Percentiles rank a stretch among this genome's conserved stretches.
Conservation (phyloP, 2,888 invertebrate genomes). For the Drosophila sordidapex region DNA sequence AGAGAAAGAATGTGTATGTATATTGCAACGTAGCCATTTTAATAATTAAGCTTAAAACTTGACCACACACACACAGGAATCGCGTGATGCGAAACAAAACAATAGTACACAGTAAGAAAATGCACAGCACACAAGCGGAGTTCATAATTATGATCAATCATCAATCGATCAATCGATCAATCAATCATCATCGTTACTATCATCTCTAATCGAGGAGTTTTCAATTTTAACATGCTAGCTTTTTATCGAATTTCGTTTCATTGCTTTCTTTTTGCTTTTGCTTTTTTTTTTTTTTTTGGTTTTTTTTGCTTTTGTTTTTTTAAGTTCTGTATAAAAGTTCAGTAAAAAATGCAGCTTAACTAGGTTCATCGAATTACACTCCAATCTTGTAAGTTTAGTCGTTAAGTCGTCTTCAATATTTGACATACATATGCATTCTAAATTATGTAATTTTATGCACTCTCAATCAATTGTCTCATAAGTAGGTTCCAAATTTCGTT, state of each 20-base stretch:
- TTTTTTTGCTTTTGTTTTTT: slow-evolving; percentile 35
- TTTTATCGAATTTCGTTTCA: slow-evolving; percentile 47
- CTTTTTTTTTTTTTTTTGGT: background rate
- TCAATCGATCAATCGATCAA: slow-evolving; percentile 11
- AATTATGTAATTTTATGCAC: slow-evolving; percentile 36
- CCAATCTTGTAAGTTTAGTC: slow-evolving; percentile 57
- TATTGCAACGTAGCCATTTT: slow-evolving; percentile 72
- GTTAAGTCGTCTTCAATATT: slow-evolving; percentile 36
- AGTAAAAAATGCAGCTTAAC: slow-evolving; percentile 83
- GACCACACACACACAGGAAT: slow-evolving; percentile 22
- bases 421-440: slow-evolving; percentile 43
- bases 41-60: slow-evolving; percentile 51
- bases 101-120: slow-evolving; percentile 37
- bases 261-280: slow-evolving; percentile 6
- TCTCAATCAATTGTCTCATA: slow-evolving; percentile 49
- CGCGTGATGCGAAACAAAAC: slow-evolving; percentile 23
- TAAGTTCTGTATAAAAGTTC: slow-evolving; percentile 80
- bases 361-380: slow-evolving; percentile 68
- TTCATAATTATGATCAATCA: slow-evolving; percentile 19
- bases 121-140: slow-evolving; percentile 69
- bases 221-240: slow-evolving; percentile 62
- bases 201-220: slow-evolving; percentile 35
- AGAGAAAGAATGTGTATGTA: slow-evolving; percentile 52
- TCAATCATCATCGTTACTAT: slow-evolving; percentile 7
- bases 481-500: slow-evolving; percentile 48